Conservation (phyloP, 2,888 invertebrate genomes). For the Drosophila rellima region DNA sequence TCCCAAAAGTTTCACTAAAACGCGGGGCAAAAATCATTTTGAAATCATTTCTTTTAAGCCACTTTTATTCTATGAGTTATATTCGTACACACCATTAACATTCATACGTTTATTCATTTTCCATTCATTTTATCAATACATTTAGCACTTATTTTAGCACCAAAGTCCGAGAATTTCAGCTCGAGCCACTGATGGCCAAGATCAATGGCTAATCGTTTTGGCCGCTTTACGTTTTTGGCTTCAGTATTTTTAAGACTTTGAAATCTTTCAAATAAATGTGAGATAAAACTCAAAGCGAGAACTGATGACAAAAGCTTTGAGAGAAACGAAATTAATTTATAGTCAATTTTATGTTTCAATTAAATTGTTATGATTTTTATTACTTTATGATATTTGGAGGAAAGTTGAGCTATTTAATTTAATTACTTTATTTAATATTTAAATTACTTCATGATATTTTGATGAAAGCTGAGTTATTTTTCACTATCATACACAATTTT, state of each 20-base stretch:
- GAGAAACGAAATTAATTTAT: too few species aligned
- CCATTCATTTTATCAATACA: slow-evolving; percentile 27
- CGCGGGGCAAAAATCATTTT: neutral
- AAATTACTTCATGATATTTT: too few species aligned
- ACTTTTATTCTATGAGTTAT: slow-evolving; percentile 6
- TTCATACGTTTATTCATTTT: slow-evolving; percentile 15
- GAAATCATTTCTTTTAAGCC: neutral
- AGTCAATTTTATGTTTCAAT: too few species aligned
- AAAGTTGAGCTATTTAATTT: too few species aligned
- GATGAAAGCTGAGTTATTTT: too few species aligned
- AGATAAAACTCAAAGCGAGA: neutral
- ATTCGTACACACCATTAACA: slow-evolving; percentile 7
- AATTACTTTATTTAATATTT: too few species aligned
- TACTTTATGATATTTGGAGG: too few species aligned
- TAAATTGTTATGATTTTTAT: too few species aligned
- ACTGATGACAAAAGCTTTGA: neutral
- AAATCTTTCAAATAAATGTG: neutral
- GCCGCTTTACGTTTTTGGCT: slow-evolving; percentile 26
- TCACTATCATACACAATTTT: too few species aligned
- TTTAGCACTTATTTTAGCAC: slow-evolving; percentile 3
- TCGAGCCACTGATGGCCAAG: slow-evolving; percentile 62
- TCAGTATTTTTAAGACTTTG: neutral
- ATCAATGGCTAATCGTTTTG: slow-evolving; percentile 71
- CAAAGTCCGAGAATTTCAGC: neutral
- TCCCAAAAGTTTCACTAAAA: slow-evolving; percentile 54